Evolutionary conservation across 2,113 vertebrate species (phyloP).

Genomic region (Aegithalos caudatus): DNA sequence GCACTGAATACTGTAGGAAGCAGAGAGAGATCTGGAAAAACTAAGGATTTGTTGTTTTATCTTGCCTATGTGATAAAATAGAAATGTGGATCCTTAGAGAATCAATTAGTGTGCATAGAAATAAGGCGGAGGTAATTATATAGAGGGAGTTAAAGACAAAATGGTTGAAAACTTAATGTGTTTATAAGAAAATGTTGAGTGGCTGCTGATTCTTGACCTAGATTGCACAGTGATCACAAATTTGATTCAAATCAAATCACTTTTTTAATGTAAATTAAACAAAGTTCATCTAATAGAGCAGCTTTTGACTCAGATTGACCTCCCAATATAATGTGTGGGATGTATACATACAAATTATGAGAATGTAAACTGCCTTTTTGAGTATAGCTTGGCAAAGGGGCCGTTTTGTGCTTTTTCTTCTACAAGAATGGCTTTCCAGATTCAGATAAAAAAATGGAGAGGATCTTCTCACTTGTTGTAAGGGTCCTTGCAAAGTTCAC

Average conservation of each 20-base stretch:
- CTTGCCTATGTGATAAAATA: constrained; percentile 46
- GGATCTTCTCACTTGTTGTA: background rate
- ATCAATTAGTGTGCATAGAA: constrained; percentile 69
- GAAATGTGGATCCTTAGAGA: constrained; percentile 55
- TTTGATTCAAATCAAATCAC: background rate
- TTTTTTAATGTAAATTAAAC: background rate
- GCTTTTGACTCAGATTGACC: constrained; percentile 5
- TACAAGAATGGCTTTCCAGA: background rate
- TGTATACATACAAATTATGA: background rate
- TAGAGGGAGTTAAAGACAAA: constrained; percentile 48
- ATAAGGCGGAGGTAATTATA: constrained; percentile 61
- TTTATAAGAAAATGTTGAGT: constrained; percentile 31
- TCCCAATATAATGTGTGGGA: background rate
- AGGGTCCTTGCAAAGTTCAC: background rate
- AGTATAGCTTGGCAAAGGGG: background rate
- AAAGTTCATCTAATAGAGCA: background rate
- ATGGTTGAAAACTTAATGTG: constrained; percentile 37
- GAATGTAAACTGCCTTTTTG: background rate
- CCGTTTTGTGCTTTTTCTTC: background rate
- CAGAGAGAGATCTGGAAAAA: background rate
- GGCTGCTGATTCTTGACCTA: constrained; percentile 54
- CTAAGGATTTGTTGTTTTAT: constrained; percentile 43
- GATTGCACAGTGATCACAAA: background rate
- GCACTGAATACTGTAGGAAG: background rate
- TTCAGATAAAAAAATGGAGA: background rate